Evolutionary conservation across 2,113 vertebrate genomes (phyloP).

Genomic region (Casuarius casuarius): DNA sequence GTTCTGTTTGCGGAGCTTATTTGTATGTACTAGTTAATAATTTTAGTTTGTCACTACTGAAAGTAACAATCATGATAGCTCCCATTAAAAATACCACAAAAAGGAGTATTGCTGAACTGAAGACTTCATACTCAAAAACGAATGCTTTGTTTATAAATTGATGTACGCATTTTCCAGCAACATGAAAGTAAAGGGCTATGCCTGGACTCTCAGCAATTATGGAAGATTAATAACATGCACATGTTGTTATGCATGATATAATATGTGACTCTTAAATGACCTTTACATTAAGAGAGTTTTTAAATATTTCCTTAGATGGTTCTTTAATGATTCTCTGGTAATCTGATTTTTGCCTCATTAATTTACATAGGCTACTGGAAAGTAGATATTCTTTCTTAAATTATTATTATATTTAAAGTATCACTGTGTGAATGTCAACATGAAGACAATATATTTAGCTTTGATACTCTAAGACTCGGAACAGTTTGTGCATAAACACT

Average conservation of each 20-base stretch:
- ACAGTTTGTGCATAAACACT: background rate
- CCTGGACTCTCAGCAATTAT: background rate
- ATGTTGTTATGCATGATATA: fast-evolving
- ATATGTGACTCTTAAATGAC: background rate
- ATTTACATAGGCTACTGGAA: background rate
- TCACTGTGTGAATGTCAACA: background rate
- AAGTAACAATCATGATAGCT: background rate
- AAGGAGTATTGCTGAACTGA: background rate
- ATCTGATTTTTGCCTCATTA: background rate
- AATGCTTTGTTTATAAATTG: background rate
- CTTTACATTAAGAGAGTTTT: background rate
- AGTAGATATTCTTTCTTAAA: background rate
- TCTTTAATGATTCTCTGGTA: background rate
- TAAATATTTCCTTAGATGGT: background rate
- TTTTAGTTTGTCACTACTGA: background rate
- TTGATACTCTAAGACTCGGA: background rate
- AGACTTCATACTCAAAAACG: background rate
- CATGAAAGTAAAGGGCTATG: background rate
- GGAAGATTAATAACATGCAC: background rate
- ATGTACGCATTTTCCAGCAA: background rate
- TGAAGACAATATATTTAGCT: background rate
- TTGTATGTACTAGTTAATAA: background rate
- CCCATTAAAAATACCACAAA: background rate
- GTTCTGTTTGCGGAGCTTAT: background rate
- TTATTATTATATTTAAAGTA: background rate